Evolutionary conservation across 2,888 invertebrate genomes (phyloP).

Genomic region (Eristalis tenax): DNA sequence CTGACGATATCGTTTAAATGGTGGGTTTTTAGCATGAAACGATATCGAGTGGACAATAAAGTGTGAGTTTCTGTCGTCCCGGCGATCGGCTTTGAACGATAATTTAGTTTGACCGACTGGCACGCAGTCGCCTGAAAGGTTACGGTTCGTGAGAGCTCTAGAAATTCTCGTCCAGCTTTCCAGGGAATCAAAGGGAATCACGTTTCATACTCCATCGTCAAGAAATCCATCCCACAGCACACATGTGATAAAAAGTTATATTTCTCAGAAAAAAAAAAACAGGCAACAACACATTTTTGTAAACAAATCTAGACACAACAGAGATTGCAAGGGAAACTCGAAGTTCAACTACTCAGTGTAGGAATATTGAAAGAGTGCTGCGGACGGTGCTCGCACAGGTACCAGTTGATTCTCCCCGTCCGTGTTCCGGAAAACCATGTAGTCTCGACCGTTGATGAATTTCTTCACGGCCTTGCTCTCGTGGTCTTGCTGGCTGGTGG

Average conservation of each 20-base stretch:
- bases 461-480: slow-evolving; percentile 81
- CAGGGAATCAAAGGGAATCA: too few relatives aligned
- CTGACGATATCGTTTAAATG: too few relatives aligned
- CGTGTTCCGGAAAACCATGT: slow-evolving; percentile 85
- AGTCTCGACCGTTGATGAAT: slow-evolving; percentile 89
- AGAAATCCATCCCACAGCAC: too few relatives aligned
- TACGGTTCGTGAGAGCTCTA: too few relatives aligned
- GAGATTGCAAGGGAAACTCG: background rate
- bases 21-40: too few relatives aligned
- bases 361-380: slow-evolving; percentile 87
- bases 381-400: slow-evolving; percentile 89
- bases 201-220: too few relatives aligned
- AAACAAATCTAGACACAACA: background rate
- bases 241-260: background rate
- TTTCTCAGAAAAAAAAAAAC: background rate
- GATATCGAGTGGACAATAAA: too few relatives aligned
- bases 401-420: slow-evolving; percentile 86
- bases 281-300: slow-evolving; percentile 5
- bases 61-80: too few relatives aligned
- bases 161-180: too few relatives aligned
- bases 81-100: too few relatives aligned
- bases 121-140: too few relatives aligned
- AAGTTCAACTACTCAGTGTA: slow-evolving; percentile 78
- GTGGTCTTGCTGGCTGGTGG: slow-evolving; percentile 20
- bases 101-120: too few relatives aligned